Evolutionary conservation across 1,140 invertebrate genomes (phyloP).

Genomic region (Andricus grossulariae): DNA sequence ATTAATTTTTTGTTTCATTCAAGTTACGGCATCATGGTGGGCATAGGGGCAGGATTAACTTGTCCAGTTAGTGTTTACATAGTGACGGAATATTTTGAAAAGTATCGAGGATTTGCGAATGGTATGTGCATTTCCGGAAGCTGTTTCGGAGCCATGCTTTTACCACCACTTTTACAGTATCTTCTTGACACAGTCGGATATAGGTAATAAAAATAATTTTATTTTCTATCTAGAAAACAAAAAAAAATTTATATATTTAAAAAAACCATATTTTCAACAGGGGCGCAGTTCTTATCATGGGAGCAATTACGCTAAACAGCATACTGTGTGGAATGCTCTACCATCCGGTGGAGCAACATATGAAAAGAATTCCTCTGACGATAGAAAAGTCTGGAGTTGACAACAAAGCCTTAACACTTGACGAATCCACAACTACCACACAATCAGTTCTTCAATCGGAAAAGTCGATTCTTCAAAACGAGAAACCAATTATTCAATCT

Average conservation of each 20-base stretch:
- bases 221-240: no score
- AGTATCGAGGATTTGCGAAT: conserved; percentile 87
- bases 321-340: conserved; percentile 87
- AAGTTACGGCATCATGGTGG: conserved; percentile 87
- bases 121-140: conserved; percentile 92
- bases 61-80: conserved; percentile 93
- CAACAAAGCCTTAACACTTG: conserved; percentile 69
- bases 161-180: conserved; percentile 85
- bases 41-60: conserved; percentile 85
- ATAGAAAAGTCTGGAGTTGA: conserved; percentile 68
- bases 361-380: conserved; percentile 72
- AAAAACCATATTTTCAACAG: conserved; percentile 70
- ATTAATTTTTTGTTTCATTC: conserved; percentile 55
- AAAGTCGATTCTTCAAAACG: neutral
- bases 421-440: conserved; percentile 43
- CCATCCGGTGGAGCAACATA: conserved; percentile 86
- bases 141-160: conserved; percentile 87
- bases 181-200: conserved; percentile 85
- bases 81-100: conserved; percentile 90
- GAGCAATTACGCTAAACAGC: conserved; percentile 86
- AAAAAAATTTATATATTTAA: no score
- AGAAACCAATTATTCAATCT: neutral
- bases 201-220: conserved; percentile 72
- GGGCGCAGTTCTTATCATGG: conserved; percentile 86
- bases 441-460: neutral